A percentile compares a stretch with the other conserved stretches of the same genome.
These are phyloP conservation scores for Pseudotriccus pelzelni DNA, from an alignment of 2,797 vertebrate genomes.

Conservation along the genomic window DNA sequence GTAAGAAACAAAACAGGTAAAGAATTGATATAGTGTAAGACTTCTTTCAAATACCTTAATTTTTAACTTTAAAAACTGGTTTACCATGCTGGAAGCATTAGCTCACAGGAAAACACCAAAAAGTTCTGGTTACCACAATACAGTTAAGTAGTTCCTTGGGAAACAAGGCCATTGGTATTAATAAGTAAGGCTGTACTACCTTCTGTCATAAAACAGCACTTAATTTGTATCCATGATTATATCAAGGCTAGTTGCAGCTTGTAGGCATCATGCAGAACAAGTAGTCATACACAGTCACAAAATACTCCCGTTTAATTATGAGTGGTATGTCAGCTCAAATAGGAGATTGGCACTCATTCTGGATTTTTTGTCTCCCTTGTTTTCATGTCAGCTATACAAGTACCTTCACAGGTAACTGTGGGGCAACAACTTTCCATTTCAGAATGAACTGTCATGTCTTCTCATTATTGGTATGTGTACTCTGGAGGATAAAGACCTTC, in stretches of 20 bases:
- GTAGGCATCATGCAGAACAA: not conserved
- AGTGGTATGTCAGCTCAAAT: not conserved
- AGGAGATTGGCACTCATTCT: not conserved
- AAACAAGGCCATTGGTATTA: not conserved
- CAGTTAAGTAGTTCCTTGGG: not conserved
- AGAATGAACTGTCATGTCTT: not conserved
- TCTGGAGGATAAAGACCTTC: not conserved
- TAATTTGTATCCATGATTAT: not conserved
- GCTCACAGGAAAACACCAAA: not conserved
- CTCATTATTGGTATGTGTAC: not conserved
- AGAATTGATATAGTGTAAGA: not conserved
- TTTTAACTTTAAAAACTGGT: not conserved
- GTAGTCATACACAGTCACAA: not conserved
- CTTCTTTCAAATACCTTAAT: not conserved
- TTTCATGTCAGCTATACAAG: not conserved
- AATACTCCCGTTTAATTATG: not conserved
- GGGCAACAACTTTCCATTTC: not conserved
- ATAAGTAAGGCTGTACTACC: not conserved
- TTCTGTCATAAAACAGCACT: not conserved
- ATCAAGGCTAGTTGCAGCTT: not conserved
- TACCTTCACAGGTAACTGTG: not conserved
- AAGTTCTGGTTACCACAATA: not conserved
- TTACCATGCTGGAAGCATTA: not conserved
- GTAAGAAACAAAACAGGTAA: not conserved
- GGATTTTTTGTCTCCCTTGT: not conserved